Conservation (phyloP, 2,888 invertebrate species). For the Agrochola circellaris region DNA sequence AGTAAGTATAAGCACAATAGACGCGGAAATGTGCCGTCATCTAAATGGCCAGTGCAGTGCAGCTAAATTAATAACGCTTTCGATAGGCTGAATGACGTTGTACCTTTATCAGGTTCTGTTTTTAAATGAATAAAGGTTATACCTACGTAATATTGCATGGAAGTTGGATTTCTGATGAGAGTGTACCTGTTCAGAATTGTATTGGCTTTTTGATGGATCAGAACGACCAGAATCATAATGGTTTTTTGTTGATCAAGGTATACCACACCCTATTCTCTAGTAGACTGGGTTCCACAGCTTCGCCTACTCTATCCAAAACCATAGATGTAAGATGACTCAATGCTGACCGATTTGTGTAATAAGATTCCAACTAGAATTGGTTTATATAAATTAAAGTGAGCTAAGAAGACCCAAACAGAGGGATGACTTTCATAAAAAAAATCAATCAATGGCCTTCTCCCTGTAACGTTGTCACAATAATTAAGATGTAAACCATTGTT, state of each 20-base stretch:
- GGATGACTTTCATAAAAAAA: neutral
- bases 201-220: neutral
- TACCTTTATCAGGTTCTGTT: slow-evolving; percentile 35
- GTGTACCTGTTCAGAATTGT: neutral
- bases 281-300: neutral
- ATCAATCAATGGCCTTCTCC: neutral
- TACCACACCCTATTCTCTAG: neutral
- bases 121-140: slow-evolving; percentile 19
- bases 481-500: neutral
- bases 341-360: neutral
- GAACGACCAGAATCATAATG: neutral
- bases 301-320: neutral
- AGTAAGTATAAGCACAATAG: slow-evolving; percentile 46
- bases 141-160: neutral
- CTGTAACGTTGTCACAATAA: neutral
- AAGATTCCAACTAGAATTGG: slow-evolving; percentile 40
- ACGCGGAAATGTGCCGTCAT: slow-evolving; percentile 59
- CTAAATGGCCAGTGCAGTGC: slow-evolving; percentile 56
- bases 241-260: slow-evolving; percentile 4
- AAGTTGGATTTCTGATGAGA: neutral
- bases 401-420: neutral
- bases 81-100: slow-evolving; percentile 36
- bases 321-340: neutral
- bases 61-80: slow-evolving; percentile 56
- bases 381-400: neutral